These are phyloP conservation scores for Ctenicera cuprea DNA, from an alignment of 2,888 invertebrate species.

Conservation along the genomic window DNA sequence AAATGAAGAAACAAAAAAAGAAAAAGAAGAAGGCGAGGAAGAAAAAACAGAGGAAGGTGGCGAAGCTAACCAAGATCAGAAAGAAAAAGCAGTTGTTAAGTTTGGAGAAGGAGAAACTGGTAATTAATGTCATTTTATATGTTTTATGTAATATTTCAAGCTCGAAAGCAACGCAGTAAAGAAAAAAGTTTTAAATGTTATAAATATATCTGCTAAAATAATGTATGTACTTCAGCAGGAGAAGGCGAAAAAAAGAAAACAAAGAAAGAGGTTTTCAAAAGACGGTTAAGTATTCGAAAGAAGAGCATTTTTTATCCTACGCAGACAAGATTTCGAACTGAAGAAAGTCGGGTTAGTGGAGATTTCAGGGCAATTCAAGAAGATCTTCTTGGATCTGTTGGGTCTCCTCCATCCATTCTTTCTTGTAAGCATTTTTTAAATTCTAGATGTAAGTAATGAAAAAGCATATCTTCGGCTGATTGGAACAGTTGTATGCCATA, in stretches of 20 bases:
- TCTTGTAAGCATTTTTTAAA: slow-evolving; percentile 19
- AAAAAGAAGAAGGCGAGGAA: slow-evolving; percentile 25
- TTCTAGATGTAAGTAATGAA: neutral
- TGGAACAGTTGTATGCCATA: no score
- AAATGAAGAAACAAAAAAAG: slow-evolving; percentile 31
- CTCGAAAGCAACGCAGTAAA: no score
- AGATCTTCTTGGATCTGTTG: neutral
- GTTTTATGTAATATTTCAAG: no score
- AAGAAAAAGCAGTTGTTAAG: slow-evolving; percentile 47
- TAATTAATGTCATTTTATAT: no score
- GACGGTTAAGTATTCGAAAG: slow-evolving; percentile 36
- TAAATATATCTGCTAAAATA: neutral
- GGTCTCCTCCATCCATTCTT: neutral
- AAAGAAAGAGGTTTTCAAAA: slow-evolving; percentile 25
- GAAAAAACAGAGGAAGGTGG: neutral
- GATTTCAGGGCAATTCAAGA: slow-evolving; percentile 26
- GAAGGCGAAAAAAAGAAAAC: slow-evolving; percentile 39
- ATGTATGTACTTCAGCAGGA: slow-evolving; percentile 31
- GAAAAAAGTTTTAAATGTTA: slow-evolving; percentile 16
- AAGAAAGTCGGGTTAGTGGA: slow-evolving; percentile 9
- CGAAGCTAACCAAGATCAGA: no score
- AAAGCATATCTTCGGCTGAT: no score
- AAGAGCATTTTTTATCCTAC: slow-evolving; percentile 42
- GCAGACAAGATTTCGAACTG: slow-evolving; percentile 7
- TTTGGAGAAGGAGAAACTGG: neutral